phyloP scores from a whole-genome alignment of 2,888 invertebrate species.

The Ormyrus labotus region DNA sequence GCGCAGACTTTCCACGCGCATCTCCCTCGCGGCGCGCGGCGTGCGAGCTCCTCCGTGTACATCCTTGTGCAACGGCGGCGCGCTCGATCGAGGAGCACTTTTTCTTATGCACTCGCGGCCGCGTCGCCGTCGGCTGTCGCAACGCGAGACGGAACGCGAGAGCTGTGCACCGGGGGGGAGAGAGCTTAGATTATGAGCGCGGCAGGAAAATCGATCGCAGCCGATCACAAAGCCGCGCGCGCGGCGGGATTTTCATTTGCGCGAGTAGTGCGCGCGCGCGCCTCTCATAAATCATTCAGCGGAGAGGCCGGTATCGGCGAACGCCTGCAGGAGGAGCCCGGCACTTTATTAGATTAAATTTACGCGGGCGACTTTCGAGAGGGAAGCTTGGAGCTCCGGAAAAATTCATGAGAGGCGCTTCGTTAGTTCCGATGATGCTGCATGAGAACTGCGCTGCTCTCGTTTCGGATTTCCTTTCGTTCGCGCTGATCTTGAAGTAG shows the following conservation, averaged over 20 bases:
- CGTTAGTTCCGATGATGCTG: too few species aligned
- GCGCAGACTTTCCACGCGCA: not conserved
- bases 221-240: constrained; percentile 25
- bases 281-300: constrained; percentile 46
- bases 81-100: not conserved
- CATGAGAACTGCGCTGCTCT: too few species aligned
- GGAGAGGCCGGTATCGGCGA: not conserved
- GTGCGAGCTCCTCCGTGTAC: not conserved
- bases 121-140: too few species aligned
- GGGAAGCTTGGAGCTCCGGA: not conserved
- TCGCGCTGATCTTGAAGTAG: too few species aligned
- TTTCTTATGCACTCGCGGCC: not conserved
- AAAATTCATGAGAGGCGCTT: constrained; percentile 17
- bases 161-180: not conserved
- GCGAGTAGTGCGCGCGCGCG: constrained; percentile 21
- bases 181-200: not conserved
- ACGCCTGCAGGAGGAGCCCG: too few species aligned
- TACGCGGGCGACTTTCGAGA: not conserved
- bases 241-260: constrained; percentile 49
- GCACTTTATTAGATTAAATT: constrained; percentile 54
- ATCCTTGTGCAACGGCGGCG: constrained; percentile 8
- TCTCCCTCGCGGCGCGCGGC: constrained; percentile 8
- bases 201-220: constrained; percentile 16
- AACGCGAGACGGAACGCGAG: too few species aligned
- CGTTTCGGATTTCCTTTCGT: too few species aligned